phyloP scores from a whole-genome alignment of 2,797 vertebrate genomes.

The Myripristis murdjan region DNA sequence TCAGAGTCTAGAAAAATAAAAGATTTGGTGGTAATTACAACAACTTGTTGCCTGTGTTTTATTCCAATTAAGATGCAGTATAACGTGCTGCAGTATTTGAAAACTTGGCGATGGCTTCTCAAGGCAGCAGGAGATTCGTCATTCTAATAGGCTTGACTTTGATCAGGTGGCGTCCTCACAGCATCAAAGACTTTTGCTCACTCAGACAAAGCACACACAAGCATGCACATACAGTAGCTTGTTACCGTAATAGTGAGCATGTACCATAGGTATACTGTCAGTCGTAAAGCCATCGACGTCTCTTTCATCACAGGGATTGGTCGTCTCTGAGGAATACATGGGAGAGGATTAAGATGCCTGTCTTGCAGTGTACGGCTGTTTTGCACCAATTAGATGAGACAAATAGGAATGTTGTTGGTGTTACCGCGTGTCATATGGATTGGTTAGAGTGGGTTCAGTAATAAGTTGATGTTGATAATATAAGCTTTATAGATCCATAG shows the following conservation, averaged over 20 bases:
- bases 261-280: slow-evolving; percentile 36
- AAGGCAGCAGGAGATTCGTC: slow-evolving; percentile 48
- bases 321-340: slow-evolving; percentile 45
- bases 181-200: slow-evolving; percentile 26
- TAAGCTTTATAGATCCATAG: not conserved
- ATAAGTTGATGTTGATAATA: slow-evolving; percentile 19
- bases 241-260: slow-evolving; percentile 26
- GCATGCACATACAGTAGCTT: slow-evolving; percentile 15
- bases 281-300: slow-evolving; percentile 52
- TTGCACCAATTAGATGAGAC: slow-evolving; percentile 56
- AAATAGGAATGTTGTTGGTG: slow-evolving; percentile 22
- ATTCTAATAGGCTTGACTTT: slow-evolving; percentile 51
- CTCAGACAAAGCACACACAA: slow-evolving; percentile 27
- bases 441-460: slow-evolving; percentile 11
- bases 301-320: slow-evolving; percentile 60
- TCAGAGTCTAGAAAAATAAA: not conserved
- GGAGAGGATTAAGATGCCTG: slow-evolving; percentile 55
- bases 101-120: slow-evolving; percentile 33
- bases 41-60: not conserved
- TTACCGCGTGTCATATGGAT: slow-evolving; percentile 28
- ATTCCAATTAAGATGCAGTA: slow-evolving; percentile 19
- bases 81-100: slow-evolving; percentile 32
- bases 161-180: slow-evolving; percentile 41
- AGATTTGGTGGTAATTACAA: slow-evolving; percentile 15
- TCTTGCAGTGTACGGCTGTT: slow-evolving; percentile 9